These are phyloP conservation scores for Parazoanthus atlanticus DNA, from an alignment of 92 coral and sea anemone genomes.

Conservation along the genomic window DNA sequence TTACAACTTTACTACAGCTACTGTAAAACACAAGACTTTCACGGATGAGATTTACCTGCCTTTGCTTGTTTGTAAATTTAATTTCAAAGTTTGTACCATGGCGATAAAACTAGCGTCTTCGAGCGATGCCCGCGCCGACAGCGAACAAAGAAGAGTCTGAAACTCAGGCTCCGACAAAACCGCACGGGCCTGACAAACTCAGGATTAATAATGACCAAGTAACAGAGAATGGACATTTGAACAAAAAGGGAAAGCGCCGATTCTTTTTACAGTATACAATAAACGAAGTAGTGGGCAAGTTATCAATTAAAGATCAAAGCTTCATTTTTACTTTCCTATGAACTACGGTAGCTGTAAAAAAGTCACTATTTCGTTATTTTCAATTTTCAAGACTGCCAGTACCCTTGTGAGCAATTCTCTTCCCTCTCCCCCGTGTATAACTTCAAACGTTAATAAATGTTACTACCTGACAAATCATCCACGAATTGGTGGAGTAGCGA, in stretches of 20 bases:
- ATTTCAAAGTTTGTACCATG: background rate
- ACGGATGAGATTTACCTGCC: background rate
- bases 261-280: no score
- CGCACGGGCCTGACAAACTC: background rate
- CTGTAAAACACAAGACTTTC: background rate
- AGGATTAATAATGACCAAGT: background rate
- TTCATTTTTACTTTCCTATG: no score
- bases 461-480: constrained; percentile 1
- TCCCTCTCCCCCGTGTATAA: background rate
- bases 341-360: constrained; percentile 3
- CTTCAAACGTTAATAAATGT: background rate
- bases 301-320: background rate
- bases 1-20: background rate
- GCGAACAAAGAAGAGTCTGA: no score
- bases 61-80: no score
- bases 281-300: background rate
- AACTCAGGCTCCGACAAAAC: no score
- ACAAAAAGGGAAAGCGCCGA: no score
- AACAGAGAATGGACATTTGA: background rate
- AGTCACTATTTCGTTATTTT: background rate
- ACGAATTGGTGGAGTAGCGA: constrained; percentile 9
- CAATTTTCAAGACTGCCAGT: background rate
- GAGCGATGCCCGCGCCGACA: no score
- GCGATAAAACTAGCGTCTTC: background rate
- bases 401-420: background rate